These are phyloP conservation scores for Paradoxurus hermaphroditus DNA, from an alignment of 2,113 vertebrate genomes.

Conservation along the genomic window DNA sequence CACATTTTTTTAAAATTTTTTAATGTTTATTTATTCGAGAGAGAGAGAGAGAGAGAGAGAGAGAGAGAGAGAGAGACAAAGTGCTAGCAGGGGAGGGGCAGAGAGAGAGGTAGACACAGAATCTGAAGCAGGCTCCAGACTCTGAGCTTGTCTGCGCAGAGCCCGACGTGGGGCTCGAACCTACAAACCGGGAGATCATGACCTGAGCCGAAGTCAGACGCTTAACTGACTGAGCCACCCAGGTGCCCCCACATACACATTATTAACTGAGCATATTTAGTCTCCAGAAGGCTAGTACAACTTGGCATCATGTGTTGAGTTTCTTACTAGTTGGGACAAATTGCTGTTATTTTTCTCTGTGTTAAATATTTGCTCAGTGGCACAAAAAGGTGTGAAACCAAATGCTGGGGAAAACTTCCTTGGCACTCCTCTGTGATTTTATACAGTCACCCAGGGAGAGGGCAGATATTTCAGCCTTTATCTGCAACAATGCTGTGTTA, in stretches of 20 bases:
- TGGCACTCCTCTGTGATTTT: background rate
- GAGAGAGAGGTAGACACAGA: too few relatives aligned
- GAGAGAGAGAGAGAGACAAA: too few relatives aligned
- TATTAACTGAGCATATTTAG: background rate
- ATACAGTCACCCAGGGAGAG: background rate
- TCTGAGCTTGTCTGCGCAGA: too few relatives aligned
- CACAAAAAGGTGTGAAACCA: background rate
- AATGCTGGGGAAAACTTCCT: background rate
- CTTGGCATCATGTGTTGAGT: background rate
- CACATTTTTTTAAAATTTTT: too few relatives aligned
- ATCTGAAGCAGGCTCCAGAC: too few relatives aligned
- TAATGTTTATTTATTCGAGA: too few relatives aligned
- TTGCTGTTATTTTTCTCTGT: background rate
- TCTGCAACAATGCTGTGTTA: background rate
- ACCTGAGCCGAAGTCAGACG: too few relatives aligned
- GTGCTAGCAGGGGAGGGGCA: too few relatives aligned
- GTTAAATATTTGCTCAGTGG: constrained; percentile 5
- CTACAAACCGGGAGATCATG: too few relatives aligned
- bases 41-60: too few relatives aligned
- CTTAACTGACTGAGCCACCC: too few relatives aligned
- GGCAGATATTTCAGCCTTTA: background rate
- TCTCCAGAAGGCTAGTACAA: background rate
- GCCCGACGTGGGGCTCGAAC: too few relatives aligned
- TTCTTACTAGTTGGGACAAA: constrained; percentile 1
- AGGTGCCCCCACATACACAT: background rate